These are phyloP conservation scores for Conus canariensis DNA, from an alignment of 2,888 invertebrate genomes.

Conservation along the genomic window DNA sequence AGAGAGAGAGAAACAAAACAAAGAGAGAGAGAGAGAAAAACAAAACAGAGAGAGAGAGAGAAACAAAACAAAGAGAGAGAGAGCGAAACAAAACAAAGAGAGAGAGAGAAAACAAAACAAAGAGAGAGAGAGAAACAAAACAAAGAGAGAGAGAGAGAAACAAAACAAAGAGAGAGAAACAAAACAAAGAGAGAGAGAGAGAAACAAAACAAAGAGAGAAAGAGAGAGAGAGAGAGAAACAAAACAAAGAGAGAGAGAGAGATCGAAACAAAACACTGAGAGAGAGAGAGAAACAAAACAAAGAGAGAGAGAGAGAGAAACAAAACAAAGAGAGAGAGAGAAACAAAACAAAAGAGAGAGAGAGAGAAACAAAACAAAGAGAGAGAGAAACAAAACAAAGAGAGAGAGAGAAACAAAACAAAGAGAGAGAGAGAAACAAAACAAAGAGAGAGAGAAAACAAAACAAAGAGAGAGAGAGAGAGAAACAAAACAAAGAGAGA, in stretches of 20 bases:
- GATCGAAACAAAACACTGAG: too few species aligned
- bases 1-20: background rate
- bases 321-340: background rate
- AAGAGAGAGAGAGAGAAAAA: background rate
- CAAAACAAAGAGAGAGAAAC: background rate
- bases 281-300: background rate
- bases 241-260: background rate
- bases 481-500: background rate
- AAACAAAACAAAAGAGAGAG: background rate
- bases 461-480: background rate
- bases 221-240: background rate
- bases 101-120: background rate
- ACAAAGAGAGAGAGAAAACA: background rate
- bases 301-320: background rate
- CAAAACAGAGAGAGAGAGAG: background rate
- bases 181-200: background rate
- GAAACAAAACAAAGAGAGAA: background rate
- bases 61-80: background rate
- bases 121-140: background rate
- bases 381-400: background rate
- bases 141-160: background rate
- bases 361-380: background rate
- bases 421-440: background rate
- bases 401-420: background rate
- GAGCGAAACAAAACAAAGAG: too few species aligned